Base-by-base conservation (phyloP, 2,888 invertebrate genomes). In the Pyrgus malvae region DNA sequence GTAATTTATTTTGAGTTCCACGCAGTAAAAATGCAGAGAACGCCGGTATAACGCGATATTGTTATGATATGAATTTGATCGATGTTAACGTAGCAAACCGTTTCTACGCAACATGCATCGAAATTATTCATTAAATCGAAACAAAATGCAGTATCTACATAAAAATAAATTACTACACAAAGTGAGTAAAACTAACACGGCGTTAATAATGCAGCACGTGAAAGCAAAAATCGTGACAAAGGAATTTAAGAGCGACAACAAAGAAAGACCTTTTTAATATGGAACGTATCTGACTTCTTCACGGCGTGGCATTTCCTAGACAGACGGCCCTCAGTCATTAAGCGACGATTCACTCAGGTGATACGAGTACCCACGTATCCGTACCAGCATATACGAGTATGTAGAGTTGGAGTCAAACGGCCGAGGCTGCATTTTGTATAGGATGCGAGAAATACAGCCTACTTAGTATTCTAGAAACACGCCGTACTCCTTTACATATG, bases 281-380 rank as follows among this genome's bases (percentile, higher is more conserved):
- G 19, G 19, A 46, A 11, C 19, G 38, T n/a, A 45, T 44, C 44
- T 45, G 44, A 27, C 37, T 38, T 38, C 27, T 46, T 49, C 23
- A 25, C 16, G 11, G 31, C 33, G 19, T 14, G 31, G 33, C 16
- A 41, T 38, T 49, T 49, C 31, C 31, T 41, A 49, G 48, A 25
- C 31, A 49, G 40, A 41, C 31, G 31, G 25, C 33, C 49, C 33
- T 41, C 16, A 42, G 50, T 40, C 38, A 50, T 50, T 25, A 50
- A 35, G 37, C 50, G 41, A 50, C 50, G 50, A 50, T 42, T 42
- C 41, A 50, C 41, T 33, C 41, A 50, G 50, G 33, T 50, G 33
- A 42, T 33, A 35, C 17, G 21, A 41, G 41, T 23, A 12, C 11
- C 12, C 35, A 11, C 16, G 33, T 23, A 41, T 21, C 14, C 27